Evolutionary conservation across 2,113 vertebrate species (phyloP), one percentile per base, ranked within the genome.

Genomic region (Melanotaenia duboulayi): DNA sequence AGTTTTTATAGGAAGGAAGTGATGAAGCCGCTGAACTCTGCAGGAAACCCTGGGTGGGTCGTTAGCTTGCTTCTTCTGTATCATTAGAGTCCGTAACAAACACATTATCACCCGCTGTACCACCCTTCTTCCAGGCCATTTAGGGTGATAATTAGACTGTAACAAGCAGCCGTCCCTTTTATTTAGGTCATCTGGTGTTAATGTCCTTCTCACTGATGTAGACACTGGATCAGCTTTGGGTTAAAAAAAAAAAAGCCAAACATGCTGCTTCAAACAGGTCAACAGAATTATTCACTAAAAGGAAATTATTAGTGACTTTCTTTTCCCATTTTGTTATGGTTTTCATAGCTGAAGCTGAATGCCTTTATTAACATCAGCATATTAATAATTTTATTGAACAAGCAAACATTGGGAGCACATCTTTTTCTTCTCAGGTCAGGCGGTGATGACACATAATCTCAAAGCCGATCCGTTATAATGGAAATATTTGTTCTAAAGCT

Each of bases 51-150:
- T 52, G 70, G 78, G 82, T 77, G 80, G 80, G 76, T 89, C 71
- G 71, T 87, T 88, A 84, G 75, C 83, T 74, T 74, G 73, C 78
- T 73, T 79, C 71, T 87, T 46, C 65, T 73, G 67, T 81, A 46
- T 90, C 85, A 90, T 90, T 89, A 90, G 86, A 65, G 82, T 87
- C 90, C 84, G 84, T 88, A 90, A 90, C 89, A 91, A 89, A 90
- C 87, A 86, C 89, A 90, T 89, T 83, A 91, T 84, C 83, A 86
- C 83, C 83, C 12, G 25, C 76, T 78, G 83, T 60, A 84, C 71
- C 80, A 32, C 61, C 82, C 67, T 44, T 78, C 82, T 78, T 80
- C 67, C 79, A 32, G 83, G 62, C 83, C 89, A 78, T 89, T 90
- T 83, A 87, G 83, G 73, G 76, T 80, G 90, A 84, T 89, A 89